These are phyloP conservation scores for Styela clava DNA, from an alignment of 23 tunicate genomes.

Conservation along the genomic window DNA sequence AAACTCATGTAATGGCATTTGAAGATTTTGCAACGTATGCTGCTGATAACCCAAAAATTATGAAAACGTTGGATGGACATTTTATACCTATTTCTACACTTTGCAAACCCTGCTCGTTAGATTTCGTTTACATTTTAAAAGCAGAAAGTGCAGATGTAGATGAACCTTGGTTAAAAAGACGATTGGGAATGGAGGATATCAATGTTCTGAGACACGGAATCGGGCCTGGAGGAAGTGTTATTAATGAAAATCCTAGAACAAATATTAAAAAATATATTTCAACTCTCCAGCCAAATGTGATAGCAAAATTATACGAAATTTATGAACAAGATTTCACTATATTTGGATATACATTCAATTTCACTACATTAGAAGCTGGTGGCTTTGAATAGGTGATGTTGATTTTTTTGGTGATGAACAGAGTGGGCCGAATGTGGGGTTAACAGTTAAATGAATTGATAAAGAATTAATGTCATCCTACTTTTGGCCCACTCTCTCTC, in stretches of 20 bases:
- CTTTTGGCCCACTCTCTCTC: no score
- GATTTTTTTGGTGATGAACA: background rate
- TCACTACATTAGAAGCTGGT: conserved; percentile 11
- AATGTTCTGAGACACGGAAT: conserved; percentile 3
- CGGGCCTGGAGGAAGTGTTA: conserved; percentile 18
- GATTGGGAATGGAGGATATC: conserved; percentile 2
- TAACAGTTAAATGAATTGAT: no score
- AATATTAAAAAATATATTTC: conserved; percentile 26
- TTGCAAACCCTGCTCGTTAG: conserved; percentile 9
- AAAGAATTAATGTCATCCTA: no score
- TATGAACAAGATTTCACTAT: background rate
- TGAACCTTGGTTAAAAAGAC: conserved; percentile 2
- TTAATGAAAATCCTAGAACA: background rate
- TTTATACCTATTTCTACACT: background rate
- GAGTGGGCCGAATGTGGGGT: no score
- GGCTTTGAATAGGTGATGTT: background rate
- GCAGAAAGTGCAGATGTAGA: conserved; percentile 21
- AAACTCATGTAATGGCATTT: conserved; percentile 8
- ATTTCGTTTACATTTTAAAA: conserved; percentile 14
- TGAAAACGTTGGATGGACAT: background rate
- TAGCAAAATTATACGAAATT: background rate
- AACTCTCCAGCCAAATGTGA: background rate
- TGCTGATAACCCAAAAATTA: background rate
- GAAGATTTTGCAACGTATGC: conserved; percentile 17
- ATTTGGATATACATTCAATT: conserved; percentile 6